These are phyloP conservation scores for Anthonomus grandis DNA, from an alignment of 1,140 invertebrate species.

Conservation along the genomic window DNA sequence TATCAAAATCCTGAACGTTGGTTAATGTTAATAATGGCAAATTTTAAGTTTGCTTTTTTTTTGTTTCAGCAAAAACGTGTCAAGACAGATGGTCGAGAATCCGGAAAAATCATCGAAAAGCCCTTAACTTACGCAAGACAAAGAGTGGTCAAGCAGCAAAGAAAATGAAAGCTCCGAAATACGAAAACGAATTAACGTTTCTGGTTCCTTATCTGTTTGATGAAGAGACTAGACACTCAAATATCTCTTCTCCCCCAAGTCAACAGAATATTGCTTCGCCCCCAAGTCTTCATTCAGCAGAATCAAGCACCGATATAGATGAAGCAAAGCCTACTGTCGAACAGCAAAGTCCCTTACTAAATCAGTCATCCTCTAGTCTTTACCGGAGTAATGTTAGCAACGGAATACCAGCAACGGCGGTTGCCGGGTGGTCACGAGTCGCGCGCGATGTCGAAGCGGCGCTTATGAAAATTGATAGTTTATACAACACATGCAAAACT, in stretches of 20 bases:
- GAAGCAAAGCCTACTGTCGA: slow-evolving; percentile 10
- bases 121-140: background rate
- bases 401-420: no score
- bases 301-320: background rate
- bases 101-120: background rate
- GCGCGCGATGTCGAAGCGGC: no score
- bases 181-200: background rate
- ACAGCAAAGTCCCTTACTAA: no score
- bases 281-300: slow-evolving; percentile 1
- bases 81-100: background rate
- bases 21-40: no score
- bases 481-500: no score
- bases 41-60: no score
- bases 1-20: no score
- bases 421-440: no score
- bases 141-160: background rate
- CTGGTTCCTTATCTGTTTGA: background rate
- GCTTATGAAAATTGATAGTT: no score
- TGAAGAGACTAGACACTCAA: background rate
- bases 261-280: background rate
- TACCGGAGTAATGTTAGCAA: no score
- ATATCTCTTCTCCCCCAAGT: background rate
- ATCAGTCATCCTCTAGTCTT: no score
- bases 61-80: background rate
- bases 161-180: background rate